phyloP scores from a whole-genome alignment of 2,888 invertebrate genomes.

The Callyntrura guangdongensis region DNA sequence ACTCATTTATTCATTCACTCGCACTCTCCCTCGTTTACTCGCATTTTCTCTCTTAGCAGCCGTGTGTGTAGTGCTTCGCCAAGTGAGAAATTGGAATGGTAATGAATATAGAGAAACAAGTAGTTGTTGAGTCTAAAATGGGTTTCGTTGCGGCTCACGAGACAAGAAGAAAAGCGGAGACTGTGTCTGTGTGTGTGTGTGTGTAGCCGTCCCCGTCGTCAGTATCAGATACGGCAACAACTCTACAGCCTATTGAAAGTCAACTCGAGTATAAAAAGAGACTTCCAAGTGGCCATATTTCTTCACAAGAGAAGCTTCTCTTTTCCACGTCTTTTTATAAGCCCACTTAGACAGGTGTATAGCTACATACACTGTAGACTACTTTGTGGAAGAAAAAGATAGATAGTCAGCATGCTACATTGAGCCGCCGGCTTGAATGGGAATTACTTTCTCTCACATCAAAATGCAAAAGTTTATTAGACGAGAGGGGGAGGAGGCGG shows the following conservation, averaged over 20 bases:
- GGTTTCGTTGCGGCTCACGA: conserved; percentile 42
- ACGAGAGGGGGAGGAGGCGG: not conserved
- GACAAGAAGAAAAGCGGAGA: conserved; percentile 44
- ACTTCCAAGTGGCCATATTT: conserved; percentile 5
- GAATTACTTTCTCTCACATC: conserved; percentile 65
- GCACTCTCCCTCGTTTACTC: not conserved
- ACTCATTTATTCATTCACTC: conserved; percentile 23
- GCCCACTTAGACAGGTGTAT: too few species aligned
- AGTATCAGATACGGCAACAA: not conserved
- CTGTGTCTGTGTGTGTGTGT: too few species aligned
- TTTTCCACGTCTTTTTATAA: too few species aligned
- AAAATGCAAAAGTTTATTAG: conserved; percentile 69
- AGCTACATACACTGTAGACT: not conserved
- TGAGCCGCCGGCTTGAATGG: conserved; percentile 62
- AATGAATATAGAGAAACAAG: conserved; percentile 66
- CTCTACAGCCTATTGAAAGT: not conserved
- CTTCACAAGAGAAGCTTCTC: too few species aligned
- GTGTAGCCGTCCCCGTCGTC: not conserved
- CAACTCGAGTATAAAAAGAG: not conserved
- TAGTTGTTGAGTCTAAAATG: conserved; percentile 67
- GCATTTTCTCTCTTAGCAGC: not conserved
- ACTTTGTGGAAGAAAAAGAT: conserved; percentile 21
- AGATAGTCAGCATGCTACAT: conserved; percentile 50
- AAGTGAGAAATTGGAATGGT: conserved; percentile 75
- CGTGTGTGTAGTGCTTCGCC: conserved; percentile 33